Evolutionary conservation across 2,888 invertebrate species (phyloP), one percentile per base, ranked within the genome.

Genomic region (Amphipyra tragopoginis): DNA sequence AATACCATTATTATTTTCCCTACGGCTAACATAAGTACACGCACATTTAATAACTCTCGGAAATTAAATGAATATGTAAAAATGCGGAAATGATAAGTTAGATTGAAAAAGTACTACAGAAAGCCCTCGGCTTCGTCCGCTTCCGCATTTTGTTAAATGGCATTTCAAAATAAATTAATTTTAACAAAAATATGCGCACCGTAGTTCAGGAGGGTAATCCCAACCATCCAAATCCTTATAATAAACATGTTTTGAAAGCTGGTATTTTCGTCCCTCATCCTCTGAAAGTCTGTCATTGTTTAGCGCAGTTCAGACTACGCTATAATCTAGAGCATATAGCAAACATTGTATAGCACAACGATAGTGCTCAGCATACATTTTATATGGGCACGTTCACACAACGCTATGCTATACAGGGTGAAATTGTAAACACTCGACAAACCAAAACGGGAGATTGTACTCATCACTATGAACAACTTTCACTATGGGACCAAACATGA

Each of bases 81-180:
- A 62, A 42, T 45, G 43, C 33, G 40, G 59, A 42, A 59, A 71
- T 60, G 43, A 57, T 59, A 73, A 74, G 59, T 73, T 74, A 62
- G 51, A 73, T 73, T 74, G 51, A 54, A 73, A 73, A 73, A 74
- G 75, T 74, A 70, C 70, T 56, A 29, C 36, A 42, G 21, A 48
- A 29, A 47, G 42, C 47, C 13, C 2, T 45, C 10, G 7, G 49
- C 33, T 34, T 21, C 13, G 7, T 9, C 45, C 48, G n/a, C 9
- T 21, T 53, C 33, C 7, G 9, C 14, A 15, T 26, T 11, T 40
- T 47, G 10, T 44, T 55, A 39, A 54, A 65, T 54, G 47, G 11
- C n/a, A 69, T 56, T 59, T 56, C 15, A 33, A 61, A 48, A 44
- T 59, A 51, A 36, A 54, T 56, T 53, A 47, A 55, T 48, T 67